Evolutionary conservation across 2,888 invertebrate genomes (phyloP).

Genomic region (Cephus sareptanus): DNA sequence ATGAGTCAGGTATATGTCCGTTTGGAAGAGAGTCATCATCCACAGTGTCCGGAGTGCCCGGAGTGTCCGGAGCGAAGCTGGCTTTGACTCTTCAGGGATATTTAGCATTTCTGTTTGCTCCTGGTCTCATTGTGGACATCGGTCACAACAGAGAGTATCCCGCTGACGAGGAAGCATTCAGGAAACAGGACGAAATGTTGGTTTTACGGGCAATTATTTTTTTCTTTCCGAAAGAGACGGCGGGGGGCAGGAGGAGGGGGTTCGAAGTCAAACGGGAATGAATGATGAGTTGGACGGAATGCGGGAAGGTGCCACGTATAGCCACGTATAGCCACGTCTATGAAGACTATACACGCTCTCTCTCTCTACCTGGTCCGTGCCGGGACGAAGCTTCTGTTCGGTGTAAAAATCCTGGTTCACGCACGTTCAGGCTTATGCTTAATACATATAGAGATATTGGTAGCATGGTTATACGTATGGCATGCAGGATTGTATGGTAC

Average conservation of each 20-base stretch:
- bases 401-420: constrained; percentile 29
- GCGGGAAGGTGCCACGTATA: neutral
- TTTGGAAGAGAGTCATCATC: constrained; percentile 30
- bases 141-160: constrained; percentile 55
- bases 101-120: constrained; percentile 33
- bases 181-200: constrained; percentile 34
- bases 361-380: constrained; percentile 20
- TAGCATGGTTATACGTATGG: too few species aligned
- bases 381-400: constrained; percentile 36
- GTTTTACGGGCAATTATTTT: constrained; percentile 55
- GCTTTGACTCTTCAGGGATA: constrained; percentile 24
- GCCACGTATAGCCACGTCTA: neutral
- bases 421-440: neutral
- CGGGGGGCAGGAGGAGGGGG: constrained; percentile 8
- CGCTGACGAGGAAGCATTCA: constrained; percentile 39
- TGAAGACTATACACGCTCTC: neutral
- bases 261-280: constrained; percentile 18
- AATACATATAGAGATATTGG: too few species aligned
- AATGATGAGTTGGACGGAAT: neutral
- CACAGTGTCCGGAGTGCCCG: neutral
- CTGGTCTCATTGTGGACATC: constrained; percentile 51
- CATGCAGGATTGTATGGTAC: too few species aligned
- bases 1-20: too few species aligned
- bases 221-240: constrained; percentile 22
- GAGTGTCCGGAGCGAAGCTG: neutral